Conservation (phyloP, 2,888 invertebrate species). For the Priocnemis perturbator region DNA sequence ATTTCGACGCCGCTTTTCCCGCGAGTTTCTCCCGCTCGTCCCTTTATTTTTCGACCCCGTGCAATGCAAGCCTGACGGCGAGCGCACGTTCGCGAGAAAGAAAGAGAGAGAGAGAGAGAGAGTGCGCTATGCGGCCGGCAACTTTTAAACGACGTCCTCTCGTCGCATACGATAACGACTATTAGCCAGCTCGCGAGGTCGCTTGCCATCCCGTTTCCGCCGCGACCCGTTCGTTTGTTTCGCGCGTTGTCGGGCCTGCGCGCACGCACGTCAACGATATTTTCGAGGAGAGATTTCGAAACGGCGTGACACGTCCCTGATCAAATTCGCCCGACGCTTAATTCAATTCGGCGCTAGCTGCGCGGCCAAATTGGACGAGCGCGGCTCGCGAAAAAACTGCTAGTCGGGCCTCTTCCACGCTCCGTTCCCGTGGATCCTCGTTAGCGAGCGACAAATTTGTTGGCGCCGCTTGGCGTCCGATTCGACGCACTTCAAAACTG, state of each 20-base stretch:
- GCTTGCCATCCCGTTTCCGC: conserved; percentile 1
- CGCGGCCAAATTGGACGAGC: conserved; percentile 37
- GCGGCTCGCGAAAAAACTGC: conserved; percentile 21
- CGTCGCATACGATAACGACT: too few species aligned
- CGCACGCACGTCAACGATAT: conserved; percentile 10
- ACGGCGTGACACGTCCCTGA: conserved; percentile 23
- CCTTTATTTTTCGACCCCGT: too few species aligned
- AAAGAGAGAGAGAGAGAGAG: too few species aligned
- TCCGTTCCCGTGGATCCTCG: conserved; percentile 28
- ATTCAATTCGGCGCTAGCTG: conserved; percentile 40
- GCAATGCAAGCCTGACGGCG: too few species aligned
- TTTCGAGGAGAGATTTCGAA: conserved; percentile 40
- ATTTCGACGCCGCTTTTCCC: too few species aligned
- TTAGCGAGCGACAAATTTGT: conserved; percentile 45
- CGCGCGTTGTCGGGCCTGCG: background rate
- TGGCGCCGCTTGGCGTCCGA: conserved; percentile 13
- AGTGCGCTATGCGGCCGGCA: too few species aligned
- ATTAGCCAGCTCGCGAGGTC: background rate
- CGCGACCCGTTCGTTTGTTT: background rate
- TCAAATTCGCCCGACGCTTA: conserved; percentile 42
- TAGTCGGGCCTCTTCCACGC: background rate
- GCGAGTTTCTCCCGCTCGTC: too few species aligned
- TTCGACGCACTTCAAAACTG: background rate
- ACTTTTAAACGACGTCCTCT: too few species aligned
- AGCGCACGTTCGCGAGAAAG: too few species aligned